Evolutionary conservation across 1,140 invertebrate species (phyloP).

Genomic region (Lucilia cuprina): DNA sequence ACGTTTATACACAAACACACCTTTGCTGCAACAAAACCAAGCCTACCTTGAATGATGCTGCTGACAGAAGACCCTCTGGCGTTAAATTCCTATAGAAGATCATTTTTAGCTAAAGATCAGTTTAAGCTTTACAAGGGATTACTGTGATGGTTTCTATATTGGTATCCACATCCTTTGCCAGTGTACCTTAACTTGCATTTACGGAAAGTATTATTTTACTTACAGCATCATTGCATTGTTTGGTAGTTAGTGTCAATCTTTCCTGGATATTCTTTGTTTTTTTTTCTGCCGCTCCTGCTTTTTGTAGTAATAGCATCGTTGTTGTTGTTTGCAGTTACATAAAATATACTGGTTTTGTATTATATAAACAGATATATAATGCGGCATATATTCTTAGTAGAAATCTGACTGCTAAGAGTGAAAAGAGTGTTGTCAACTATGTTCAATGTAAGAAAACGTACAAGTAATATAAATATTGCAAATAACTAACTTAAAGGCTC

Average conservation of each 20-base stretch:
- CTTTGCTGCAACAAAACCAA: too few relatives aligned
- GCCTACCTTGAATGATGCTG: neutral
- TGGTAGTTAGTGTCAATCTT: neutral
- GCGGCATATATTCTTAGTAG: neutral
- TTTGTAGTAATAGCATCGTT: neutral
- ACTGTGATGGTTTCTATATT: neutral
- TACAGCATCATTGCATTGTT: neutral
- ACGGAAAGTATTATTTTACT: neutral
- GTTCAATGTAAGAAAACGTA: too few relatives aligned
- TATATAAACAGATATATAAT: neutral
- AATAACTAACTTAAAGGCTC: too few relatives aligned
- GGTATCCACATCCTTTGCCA: too few relatives aligned
- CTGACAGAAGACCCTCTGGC: neutral
- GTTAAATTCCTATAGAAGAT: neutral
- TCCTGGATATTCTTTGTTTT: neutral
- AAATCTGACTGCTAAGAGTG: too few relatives aligned
- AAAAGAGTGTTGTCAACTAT: too few relatives aligned
- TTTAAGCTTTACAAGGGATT: neutral
- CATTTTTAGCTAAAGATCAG: neutral
- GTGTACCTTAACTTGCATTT: neutral
- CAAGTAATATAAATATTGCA: too few relatives aligned
- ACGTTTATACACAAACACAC: neutral
- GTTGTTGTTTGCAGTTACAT: neutral
- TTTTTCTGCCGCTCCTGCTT: too few relatives aligned
- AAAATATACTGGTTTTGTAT: neutral